Evolutionary conservation across 2,113 vertebrate genomes (phyloP).

Genomic region (Donacobius atricapilla): DNA sequence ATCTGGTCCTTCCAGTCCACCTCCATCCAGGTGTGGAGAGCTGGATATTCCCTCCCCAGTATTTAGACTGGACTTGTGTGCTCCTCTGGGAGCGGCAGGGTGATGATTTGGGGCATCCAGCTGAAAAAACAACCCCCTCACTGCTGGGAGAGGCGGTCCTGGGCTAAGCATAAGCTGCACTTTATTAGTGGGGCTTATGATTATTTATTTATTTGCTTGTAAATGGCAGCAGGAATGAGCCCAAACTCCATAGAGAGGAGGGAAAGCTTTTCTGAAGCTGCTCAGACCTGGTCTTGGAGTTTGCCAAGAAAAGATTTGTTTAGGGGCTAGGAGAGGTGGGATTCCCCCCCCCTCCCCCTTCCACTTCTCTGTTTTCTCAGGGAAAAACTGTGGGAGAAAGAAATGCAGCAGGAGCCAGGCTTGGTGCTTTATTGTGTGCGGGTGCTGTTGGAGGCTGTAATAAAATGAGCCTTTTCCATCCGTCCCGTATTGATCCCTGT

Average conservation of each 20-base stretch:
- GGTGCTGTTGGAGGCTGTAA: not conserved
- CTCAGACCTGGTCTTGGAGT: rapidly evolving
- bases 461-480: not conserved
- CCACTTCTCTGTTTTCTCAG: not conserved
- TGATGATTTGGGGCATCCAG: not conserved
- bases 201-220: not conserved
- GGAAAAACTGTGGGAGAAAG: not conserved
- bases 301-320: not conserved
- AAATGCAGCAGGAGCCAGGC: not conserved
- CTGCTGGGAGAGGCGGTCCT: not conserved
- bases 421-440: not conserved
- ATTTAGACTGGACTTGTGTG: rapidly evolving
- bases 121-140: rapidly evolving
- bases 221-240: not conserved
- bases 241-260: not conserved
- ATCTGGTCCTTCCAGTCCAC: rapidly evolving
- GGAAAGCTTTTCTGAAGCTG: not conserved
- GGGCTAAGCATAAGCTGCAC: not conserved
- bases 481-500: slow-evolving; percentile 7
- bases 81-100: not conserved
- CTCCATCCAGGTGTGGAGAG: rapidly evolving
- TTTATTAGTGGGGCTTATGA: not conserved
- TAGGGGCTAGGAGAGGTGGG: not conserved
- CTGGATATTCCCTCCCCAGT: not conserved
- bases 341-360: no score